Evolutionary conservation across 2,113 vertebrate species (phyloP).

Genomic region (Sander lucioperca): DNA sequence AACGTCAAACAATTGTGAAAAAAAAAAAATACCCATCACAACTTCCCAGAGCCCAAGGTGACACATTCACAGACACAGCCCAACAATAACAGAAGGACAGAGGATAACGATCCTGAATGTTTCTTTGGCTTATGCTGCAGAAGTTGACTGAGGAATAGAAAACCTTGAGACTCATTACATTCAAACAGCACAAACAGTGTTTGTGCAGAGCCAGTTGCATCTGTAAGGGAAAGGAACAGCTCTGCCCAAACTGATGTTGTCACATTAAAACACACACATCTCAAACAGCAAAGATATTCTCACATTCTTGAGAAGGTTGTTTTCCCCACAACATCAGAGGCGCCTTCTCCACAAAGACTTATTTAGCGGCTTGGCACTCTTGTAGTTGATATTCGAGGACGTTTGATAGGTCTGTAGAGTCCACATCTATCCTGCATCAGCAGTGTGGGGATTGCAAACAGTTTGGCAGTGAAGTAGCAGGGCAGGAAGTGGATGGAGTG

Average conservation of each 20-base stretch:
- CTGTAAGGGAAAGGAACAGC: neutral
- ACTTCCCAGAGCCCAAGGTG: neutral
- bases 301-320: conserved; percentile 20
- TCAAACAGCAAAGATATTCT: conserved; percentile 14
- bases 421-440: conserved; percentile 11
- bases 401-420: conserved; percentile 27
- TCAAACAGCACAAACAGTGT: conserved; percentile 5
- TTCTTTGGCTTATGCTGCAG: conserved; percentile 10
- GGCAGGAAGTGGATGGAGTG: conserved; percentile 20
- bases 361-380: conserved; percentile 27
- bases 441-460: conserved; percentile 10
- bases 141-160: conserved; percentile 10
- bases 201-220: conserved; percentile 14
- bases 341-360: conserved; percentile 6
- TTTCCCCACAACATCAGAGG: conserved; percentile 4
- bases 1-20: neutral
- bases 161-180: conserved; percentile 17
- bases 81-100: conserved; percentile 17
- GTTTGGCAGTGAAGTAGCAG: conserved; percentile 2
- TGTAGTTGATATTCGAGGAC: conserved; percentile 43
- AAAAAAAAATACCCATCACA: neutral
- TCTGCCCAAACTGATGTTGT: conserved; percentile 31
- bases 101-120: conserved; percentile 8
- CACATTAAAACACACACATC: conserved; percentile 19
- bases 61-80: neutral